A percentile compares a stretch with the other conserved stretches of the same genome.
Conservation (phyloP, 1,140 invertebrate genomes). For the Ostrea denselamellosa region DNA sequence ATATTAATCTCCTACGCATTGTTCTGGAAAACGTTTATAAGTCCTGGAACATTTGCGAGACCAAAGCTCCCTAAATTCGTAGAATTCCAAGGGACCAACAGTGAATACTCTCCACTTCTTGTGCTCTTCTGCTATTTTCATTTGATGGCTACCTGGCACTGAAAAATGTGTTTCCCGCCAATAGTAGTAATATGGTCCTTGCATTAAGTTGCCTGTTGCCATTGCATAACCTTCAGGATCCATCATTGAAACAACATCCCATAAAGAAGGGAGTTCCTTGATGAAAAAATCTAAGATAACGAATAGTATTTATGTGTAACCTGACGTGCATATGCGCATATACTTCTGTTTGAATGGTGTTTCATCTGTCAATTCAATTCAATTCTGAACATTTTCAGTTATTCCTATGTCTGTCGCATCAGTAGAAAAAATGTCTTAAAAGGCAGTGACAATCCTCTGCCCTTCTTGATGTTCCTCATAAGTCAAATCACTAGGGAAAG, state of each 20-base stretch:
- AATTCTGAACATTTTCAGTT: slow-evolving; percentile 27
- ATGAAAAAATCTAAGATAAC: too few relatives aligned
- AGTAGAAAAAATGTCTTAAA: slow-evolving; percentile 35
- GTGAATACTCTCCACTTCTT: slow-evolving; percentile 4
- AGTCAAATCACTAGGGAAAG: not conserved
- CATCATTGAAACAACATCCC: not conserved
- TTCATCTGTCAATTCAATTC: slow-evolving; percentile 45
- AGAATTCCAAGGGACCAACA: not conserved
- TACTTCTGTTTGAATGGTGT: slow-evolving; percentile 45
- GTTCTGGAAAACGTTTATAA: not conserved
- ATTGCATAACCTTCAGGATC: not conserved
- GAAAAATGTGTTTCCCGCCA: too few relatives aligned
- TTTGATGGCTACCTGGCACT: slow-evolving; percentile 74
- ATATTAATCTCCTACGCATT: not conserved
- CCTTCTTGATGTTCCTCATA: not conserved
- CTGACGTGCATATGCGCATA: slow-evolving; percentile 40
- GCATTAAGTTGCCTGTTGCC: too few relatives aligned
- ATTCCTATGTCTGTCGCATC: slow-evolving; percentile 39
- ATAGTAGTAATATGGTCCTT: too few relatives aligned
- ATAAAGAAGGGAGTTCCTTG: too few relatives aligned
- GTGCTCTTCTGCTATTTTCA: slow-evolving; percentile 61
- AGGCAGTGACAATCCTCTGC: not conserved
- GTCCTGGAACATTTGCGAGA: not conserved
- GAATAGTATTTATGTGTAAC: slow-evolving; percentile 44
- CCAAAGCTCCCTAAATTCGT: not conserved